Conservation (phyloP, 35 echinoderm and acorn worm genomes). For the Apostichopus parvimensis region DNA sequence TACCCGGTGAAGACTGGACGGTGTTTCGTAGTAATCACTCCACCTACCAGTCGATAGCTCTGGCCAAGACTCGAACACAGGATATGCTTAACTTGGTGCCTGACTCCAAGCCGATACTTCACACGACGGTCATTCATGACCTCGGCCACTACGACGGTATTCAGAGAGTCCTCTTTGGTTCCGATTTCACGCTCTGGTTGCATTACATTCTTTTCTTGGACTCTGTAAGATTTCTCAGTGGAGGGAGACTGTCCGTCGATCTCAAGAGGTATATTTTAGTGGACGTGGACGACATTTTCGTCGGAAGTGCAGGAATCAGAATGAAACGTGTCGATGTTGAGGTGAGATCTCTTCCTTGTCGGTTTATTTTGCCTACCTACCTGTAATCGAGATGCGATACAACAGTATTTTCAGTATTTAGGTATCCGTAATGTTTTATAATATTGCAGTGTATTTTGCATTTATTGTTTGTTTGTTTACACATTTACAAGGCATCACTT, state of each 20-base stretch:
- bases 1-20: constrained; percentile 84
- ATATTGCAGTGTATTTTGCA: too few species aligned
- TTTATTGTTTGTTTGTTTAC: too few species aligned
- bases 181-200: constrained; percentile 67
- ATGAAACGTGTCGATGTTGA: constrained; percentile 81
- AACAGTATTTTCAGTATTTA: not conserved
- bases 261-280: constrained; percentile 88
- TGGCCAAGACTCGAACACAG: constrained; percentile 73
- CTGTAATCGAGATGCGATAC: not conserved
- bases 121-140: constrained; percentile 81
- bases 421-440: too few species aligned
- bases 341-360: constrained; percentile 55
- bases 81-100: constrained; percentile 48
- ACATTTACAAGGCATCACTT: too few species aligned
- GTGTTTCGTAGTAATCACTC: constrained; percentile 90
- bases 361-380: not conserved
- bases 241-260: constrained; percentile 14
- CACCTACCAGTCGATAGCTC: constrained; percentile 79
- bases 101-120: constrained; percentile 34
- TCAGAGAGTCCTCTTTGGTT: constrained; percentile 84
- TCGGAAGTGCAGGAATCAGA: constrained; percentile 76
- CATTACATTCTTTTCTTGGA: constrained; percentile 88
- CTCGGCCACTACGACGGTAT: constrained; percentile 78
- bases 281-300: constrained; percentile 99
- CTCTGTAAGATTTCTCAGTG: constrained; percentile 70